These are phyloP conservation scores for Spongilla lacustris DNA, from an alignment of 37 sponge, comb jelly and placozoan species.

Conservation along the genomic window DNA sequence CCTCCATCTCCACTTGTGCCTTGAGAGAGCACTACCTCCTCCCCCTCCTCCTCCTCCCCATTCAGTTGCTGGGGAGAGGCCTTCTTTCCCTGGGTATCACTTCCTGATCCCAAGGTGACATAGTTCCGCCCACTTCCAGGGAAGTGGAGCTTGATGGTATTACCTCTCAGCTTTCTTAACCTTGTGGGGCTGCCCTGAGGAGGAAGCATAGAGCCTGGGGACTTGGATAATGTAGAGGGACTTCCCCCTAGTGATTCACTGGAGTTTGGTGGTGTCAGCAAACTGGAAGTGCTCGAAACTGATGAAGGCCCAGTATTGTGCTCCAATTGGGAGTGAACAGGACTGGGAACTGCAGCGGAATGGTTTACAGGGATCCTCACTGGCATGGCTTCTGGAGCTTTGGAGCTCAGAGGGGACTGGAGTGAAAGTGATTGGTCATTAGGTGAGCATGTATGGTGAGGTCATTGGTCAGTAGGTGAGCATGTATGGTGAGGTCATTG, in stretches of 20 bases:
- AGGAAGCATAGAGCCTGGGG: conserved; percentile 56
- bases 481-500: conserved; percentile 4
- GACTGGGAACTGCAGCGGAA: conserved; percentile 20
- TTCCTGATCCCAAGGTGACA: conserved; percentile 42
- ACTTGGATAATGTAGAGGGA: background rate
- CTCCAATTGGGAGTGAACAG: background rate
- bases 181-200: conserved; percentile 63
- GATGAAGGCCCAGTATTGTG: background rate
- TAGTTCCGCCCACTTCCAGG: conserved; percentile 81
- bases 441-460: conserved; percentile 36
- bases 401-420: conserved; percentile 9
- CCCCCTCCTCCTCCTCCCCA: background rate
- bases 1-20: conserved; percentile 12
- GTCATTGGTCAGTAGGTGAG: conserved; percentile 12
- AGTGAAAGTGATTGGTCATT: background rate
- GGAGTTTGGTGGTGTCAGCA: conserved; percentile 6
- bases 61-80: background rate
- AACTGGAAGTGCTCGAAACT: background rate
- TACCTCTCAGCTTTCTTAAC: conserved; percentile 59
- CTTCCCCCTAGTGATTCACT: background rate
- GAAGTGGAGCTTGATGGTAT: conserved; percentile 77
- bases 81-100: conserved; percentile 13
- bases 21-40: background rate
- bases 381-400: conserved; percentile 58
- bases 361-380: conserved; percentile 61